These are phyloP conservation scores for Drosophila basisetae DNA, from an alignment of 2,888 invertebrate genomes.

Conservation along the genomic window DNA sequence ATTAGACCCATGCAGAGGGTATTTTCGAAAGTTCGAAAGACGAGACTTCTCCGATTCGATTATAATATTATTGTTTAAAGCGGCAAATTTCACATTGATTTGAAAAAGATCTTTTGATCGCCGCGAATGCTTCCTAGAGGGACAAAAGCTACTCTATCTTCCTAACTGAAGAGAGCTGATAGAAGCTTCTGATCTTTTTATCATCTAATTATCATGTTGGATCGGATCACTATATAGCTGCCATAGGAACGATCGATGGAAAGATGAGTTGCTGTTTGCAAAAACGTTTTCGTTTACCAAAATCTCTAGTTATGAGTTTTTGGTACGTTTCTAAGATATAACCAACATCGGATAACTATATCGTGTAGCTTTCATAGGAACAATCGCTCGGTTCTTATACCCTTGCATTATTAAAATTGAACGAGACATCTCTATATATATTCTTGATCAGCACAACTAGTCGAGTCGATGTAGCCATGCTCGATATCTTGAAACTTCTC, in stretches of 20 bases:
- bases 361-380: neutral
- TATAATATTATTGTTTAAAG: neutral
- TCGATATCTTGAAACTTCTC: neutral
- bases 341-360: neutral
- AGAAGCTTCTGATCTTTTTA: neutral
- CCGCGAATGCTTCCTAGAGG: neutral
- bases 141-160: neutral
- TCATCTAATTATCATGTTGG: neutral
- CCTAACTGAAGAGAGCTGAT: neutral
- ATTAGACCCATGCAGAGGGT: neutral
- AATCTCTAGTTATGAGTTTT: neutral
- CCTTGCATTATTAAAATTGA: neutral
- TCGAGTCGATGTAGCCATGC: too few relatives aligned
- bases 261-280: neutral
- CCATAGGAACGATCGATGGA: neutral
- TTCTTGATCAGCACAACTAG: neutral
- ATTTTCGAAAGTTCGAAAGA: neutral
- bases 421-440: neutral
- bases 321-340: neutral
- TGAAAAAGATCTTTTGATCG: neutral
- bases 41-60: neutral
- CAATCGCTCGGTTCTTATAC: neutral
- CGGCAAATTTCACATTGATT: neutral
- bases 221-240: neutral
- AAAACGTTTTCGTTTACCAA: neutral